phyloP scores from a whole-genome alignment of 2,888 invertebrate genomes.

The Urechis unicinctus region DNA sequence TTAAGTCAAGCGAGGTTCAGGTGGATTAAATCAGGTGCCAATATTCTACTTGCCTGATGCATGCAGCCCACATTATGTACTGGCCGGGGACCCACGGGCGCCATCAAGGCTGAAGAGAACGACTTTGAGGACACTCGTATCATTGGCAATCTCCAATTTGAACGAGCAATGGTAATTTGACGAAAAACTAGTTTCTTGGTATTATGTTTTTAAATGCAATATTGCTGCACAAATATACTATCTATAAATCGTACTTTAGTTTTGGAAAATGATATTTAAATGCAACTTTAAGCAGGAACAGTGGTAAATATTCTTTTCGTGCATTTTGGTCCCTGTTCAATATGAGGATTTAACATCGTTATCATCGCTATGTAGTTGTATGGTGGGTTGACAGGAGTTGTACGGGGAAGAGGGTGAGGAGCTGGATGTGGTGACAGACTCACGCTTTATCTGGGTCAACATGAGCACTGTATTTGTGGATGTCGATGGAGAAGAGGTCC shows the following conservation, averaged over 20 bases:
- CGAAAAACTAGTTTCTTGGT: constrained; percentile 30
- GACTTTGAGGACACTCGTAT: constrained; percentile 90
- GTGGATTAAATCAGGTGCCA: too few relatives aligned
- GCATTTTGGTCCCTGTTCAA: too few relatives aligned
- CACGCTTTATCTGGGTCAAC: constrained; percentile 54
- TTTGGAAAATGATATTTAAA: too few relatives aligned
- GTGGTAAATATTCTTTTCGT: too few relatives aligned
- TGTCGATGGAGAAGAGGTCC: constrained; percentile 1
- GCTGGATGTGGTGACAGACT: not conserved
- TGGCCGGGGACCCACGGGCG: constrained; percentile 76
- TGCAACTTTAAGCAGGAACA: too few relatives aligned
- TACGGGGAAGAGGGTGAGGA: not conserved
- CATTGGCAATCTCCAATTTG: constrained; percentile 56
- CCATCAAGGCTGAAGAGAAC: constrained; percentile 49
- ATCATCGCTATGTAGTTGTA: too few relatives aligned
- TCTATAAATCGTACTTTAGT: too few relatives aligned
- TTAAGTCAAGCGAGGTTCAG: too few relatives aligned
- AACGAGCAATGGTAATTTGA: not conserved
- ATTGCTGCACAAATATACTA: too few relatives aligned
- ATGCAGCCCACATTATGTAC: constrained; percentile 63
- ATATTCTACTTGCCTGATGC: too few relatives aligned
- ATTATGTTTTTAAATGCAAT: not conserved
- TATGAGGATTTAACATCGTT: too few relatives aligned
- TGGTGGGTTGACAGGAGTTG: not conserved
- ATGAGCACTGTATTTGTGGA: constrained; percentile 60